These are phyloP conservation scores for Eulemur rufifrons DNA, from an alignment of 2,113 vertebrate genomes.

Conservation along the genomic window DNA sequence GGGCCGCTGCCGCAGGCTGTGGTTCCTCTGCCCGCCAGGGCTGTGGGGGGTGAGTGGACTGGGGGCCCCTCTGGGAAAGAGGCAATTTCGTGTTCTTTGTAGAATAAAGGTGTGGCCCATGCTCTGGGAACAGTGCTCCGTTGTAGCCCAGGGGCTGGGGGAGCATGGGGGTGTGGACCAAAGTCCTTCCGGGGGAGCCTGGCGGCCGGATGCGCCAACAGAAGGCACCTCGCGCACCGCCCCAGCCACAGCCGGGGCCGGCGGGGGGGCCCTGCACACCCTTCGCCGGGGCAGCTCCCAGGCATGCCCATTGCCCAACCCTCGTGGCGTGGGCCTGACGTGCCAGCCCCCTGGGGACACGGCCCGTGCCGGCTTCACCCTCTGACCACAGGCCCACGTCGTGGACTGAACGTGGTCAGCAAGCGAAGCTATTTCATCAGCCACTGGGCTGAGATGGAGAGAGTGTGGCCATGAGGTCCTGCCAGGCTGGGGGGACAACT, in stretches of 20 bases:
- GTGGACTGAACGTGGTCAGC: not conserved
- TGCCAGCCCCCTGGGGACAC: not conserved
- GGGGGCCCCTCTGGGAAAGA: not conserved
- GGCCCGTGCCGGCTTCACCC: not conserved
- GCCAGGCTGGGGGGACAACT: too few relatives aligned
- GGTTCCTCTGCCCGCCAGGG: not conserved
- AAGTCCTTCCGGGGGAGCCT: not conserved
- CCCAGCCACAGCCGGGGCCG: fast-evolving
- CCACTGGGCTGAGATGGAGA: not conserved
- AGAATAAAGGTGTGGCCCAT: not conserved
- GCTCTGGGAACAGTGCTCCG: not conserved
- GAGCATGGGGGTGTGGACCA: fast-evolving
- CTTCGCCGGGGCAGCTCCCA: too few relatives aligned
- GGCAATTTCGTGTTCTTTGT: not conserved
- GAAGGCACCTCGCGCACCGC: not conserved
- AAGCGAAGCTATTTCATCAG: not conserved
- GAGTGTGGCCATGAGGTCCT: not conserved
- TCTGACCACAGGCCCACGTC: fast-evolving
- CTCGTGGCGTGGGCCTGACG: not conserved
- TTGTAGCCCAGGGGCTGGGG: fast-evolving
- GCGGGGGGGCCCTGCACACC: not conserved
- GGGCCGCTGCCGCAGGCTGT: not conserved
- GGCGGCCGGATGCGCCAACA: fast-evolving
- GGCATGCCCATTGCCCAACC: not conserved
- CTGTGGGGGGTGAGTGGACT: fast-evolving